phyloP scores from a whole-genome alignment of 2,113 vertebrate species.

The Oostethus manadensis region DNA sequence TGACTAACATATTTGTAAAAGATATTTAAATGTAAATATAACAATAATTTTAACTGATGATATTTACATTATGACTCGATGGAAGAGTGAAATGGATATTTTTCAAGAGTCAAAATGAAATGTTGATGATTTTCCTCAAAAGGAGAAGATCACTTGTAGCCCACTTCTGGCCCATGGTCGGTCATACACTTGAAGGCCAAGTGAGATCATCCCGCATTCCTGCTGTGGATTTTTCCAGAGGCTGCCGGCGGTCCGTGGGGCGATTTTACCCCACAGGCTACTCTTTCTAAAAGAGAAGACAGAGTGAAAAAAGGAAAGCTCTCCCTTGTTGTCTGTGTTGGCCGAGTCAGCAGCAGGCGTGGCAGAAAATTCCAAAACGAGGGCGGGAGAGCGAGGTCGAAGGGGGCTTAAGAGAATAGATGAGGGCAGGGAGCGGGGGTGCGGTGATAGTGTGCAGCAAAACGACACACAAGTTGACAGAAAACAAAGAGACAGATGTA shows the following conservation, averaged over 20 bases:
- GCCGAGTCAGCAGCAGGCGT: conserved; percentile 68
- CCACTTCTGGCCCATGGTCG: conserved; percentile 32
- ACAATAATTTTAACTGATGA: not conserved
- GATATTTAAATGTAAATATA: not conserved
- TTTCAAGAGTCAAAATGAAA: conserved; percentile 26
- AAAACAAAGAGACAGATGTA: not conserved
- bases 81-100: conserved; percentile 30
- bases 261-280: conserved; percentile 54
- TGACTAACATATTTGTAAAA: not conserved
- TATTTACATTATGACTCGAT: not conserved
- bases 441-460: not conserved
- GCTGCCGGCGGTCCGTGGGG: conserved; percentile 31
- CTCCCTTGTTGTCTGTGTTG: conserved; percentile 44
- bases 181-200: conserved; percentile 30
- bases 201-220: conserved; percentile 57
- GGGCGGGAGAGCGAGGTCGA: conserved; percentile 19
- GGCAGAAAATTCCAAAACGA: conserved; percentile 45
- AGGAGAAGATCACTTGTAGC: conserved; percentile 39
- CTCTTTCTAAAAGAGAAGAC: conserved; percentile 22
- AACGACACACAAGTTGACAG: not conserved
- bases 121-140: conserved; percentile 40
- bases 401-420: conserved; percentile 10
- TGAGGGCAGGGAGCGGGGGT: not conserved
- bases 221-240: conserved; percentile 53
- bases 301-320: conserved; percentile 40